Percentiles rank a stretch among this genome's conserved stretches.
These are phyloP conservation scores for Melipona quadrifasciata DNA, from an alignment of 1,140 invertebrate genomes.

Conservation along the genomic window DNA sequence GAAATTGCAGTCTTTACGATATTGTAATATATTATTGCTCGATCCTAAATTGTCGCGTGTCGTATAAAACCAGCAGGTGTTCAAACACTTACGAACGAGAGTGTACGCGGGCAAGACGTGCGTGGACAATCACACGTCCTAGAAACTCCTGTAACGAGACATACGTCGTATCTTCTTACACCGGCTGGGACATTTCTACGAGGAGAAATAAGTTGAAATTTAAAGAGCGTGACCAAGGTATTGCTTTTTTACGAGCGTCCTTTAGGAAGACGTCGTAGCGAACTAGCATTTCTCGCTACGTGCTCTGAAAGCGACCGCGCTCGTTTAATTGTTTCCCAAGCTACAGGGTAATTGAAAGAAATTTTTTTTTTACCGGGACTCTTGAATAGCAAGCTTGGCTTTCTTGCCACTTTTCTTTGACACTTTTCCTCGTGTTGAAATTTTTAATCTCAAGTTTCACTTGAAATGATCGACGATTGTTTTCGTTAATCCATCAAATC, in stretches of 20 bases:
- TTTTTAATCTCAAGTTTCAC: too few relatives aligned
- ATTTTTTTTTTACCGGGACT: not conserved
- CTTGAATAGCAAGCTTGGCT: not conserved
- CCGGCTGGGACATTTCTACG: not conserved
- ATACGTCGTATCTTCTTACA: not conserved
- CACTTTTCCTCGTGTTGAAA: too few relatives aligned
- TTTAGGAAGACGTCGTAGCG: not conserved
- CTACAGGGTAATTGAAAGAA: not conserved
- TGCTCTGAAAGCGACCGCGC: not conserved
- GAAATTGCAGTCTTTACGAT: too few relatives aligned
- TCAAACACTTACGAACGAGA: not conserved
- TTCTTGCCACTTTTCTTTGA: too few relatives aligned
- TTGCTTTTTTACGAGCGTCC: slow-evolving; percentile 32
- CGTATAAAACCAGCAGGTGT: too few relatives aligned
- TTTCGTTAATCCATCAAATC: too few relatives aligned
- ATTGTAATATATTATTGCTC: too few relatives aligned
- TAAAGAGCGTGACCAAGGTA: slow-evolving; percentile 11
- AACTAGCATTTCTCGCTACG: not conserved
- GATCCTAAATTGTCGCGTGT: too few relatives aligned
- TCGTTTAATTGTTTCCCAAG: slow-evolving; percentile 2
- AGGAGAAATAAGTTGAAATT: slow-evolving; percentile 25
- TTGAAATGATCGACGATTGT: too few relatives aligned
- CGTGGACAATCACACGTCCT: slow-evolving; percentile 13
- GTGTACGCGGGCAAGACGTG: not conserved
- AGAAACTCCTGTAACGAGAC: slow-evolving; percentile 12